Evolutionary conservation across 2,113 vertebrate species (phyloP).

Genomic region (Puffinus mauretanicus): DNA sequence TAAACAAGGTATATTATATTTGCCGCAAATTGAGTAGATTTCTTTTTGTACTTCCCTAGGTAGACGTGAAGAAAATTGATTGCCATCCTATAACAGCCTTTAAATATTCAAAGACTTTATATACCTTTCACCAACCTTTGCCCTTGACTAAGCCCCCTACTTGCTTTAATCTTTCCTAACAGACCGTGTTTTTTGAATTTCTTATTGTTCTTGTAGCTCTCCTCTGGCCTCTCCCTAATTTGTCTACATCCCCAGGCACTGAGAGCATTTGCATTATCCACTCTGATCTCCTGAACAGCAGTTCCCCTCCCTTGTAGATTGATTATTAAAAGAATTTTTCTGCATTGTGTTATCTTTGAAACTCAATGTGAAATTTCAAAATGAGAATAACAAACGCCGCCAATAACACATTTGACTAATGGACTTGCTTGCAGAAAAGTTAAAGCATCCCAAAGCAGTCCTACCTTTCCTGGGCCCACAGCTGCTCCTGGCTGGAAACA

Average conservation of each 20-base stretch:
- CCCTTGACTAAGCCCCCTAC: background rate
- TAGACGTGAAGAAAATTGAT: background rate
- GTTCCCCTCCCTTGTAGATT: background rate
- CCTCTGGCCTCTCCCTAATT: conserved; percentile 14
- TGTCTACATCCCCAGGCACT: background rate
- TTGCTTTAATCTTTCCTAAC: background rate
- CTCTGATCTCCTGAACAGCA: background rate
- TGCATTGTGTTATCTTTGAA: background rate
- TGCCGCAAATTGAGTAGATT: background rate
- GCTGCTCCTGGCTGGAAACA: background rate
- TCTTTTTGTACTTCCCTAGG: background rate
- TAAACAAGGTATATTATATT: background rate
- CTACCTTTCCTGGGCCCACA: background rate
- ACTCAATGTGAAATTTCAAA: background rate
- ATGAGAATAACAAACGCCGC: background rate
- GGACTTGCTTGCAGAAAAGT: background rate
- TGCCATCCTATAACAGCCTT: background rate
- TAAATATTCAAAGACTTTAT: background rate
- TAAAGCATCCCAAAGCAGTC: background rate
- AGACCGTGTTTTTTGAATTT: background rate
- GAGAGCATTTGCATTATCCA: background rate
- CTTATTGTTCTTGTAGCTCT: background rate
- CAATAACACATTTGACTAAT: background rate
- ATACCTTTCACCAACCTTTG: background rate
- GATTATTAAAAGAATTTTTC: conserved; percentile 30